These are phyloP conservation scores for Dryadula phaetusa DNA, from an alignment of 2,888 invertebrate species.

Conservation along the genomic window DNA sequence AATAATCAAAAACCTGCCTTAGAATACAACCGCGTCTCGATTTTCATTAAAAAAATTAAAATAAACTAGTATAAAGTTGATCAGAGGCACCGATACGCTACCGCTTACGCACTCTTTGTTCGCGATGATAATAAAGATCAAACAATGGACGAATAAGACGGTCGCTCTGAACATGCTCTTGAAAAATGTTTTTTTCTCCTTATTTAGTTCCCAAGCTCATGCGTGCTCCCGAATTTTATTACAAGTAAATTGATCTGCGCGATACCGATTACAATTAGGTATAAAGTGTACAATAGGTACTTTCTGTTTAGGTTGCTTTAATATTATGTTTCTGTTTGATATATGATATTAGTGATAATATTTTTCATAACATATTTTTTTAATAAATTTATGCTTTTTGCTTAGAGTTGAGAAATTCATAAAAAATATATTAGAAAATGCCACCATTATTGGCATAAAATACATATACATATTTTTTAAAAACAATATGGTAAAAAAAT, in stretches of 20 bases:
- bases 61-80: slow-evolving; percentile 74
- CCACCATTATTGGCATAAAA: too few species aligned
- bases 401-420: not conserved
- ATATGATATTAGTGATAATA: not conserved
- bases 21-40: slow-evolving; percentile 69
- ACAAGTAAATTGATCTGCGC: slow-evolving; percentile 40
- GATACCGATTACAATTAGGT: slow-evolving; percentile 32
- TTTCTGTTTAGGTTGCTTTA: not conserved
- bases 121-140: slow-evolving; percentile 76
- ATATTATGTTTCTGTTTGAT: slow-evolving; percentile 4
- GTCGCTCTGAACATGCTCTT: slow-evolving; percentile 71
- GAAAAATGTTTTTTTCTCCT: slow-evolving; percentile 65
- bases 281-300: not conserved
- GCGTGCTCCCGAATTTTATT: slow-evolving; percentile 45
- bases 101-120: slow-evolving; percentile 82
- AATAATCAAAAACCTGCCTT: slow-evolving; percentile 58
- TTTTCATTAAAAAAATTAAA: slow-evolving; percentile 65
- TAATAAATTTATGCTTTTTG: not conserved
- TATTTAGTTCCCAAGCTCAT: slow-evolving; percentile 63
- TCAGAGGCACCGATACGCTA: slow-evolving; percentile 81
- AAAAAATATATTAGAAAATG: too few species aligned
- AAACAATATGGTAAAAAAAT: too few species aligned
- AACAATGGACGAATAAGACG: slow-evolving; percentile 73
- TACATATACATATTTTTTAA: too few species aligned
- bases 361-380: not conserved